Percentiles rank a stretch among this genome's conserved stretches.
These are phyloP conservation scores for Zophobas atratus DNA, from an alignment of 1,140 invertebrate genomes.

Conservation along the genomic window DNA sequence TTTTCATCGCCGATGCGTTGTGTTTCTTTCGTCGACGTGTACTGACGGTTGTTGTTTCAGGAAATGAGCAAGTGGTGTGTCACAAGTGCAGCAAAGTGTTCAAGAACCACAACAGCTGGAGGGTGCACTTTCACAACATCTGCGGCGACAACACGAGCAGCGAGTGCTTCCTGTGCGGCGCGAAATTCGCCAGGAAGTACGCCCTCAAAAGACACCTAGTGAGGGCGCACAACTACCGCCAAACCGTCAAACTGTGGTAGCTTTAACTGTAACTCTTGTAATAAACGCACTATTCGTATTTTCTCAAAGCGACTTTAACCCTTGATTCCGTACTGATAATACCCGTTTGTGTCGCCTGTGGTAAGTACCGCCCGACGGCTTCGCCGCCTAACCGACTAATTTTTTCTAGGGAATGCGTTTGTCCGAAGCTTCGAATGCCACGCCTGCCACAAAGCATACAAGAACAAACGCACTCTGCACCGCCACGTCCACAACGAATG, in stretches of 20 bases:
- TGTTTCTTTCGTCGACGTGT: neutral
- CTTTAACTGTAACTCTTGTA: neutral
- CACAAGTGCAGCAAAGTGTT: conserved; percentile 17
- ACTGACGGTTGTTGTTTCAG: neutral
- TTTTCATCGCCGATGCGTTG: neutral
- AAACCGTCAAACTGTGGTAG: neutral
- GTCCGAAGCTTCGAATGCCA: neutral
- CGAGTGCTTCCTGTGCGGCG: conserved; percentile 3
- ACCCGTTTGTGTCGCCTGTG: no score
- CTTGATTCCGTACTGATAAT: no score
- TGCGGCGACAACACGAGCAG: neutral
- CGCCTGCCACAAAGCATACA: conserved; percentile 15
- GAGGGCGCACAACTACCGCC: neutral
- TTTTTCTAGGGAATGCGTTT: neutral
- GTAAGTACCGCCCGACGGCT: no score
- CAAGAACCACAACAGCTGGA: conserved; percentile 36
- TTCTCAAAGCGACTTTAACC: no score
- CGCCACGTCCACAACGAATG: conserved; percentile 75
- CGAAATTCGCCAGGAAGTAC: conserved; percentile 10
- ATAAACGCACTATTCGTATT: neutral
- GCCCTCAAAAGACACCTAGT: conserved; percentile 6
- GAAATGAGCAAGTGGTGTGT: conserved; percentile 10
- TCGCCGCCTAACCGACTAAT: neutral
- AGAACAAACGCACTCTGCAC: conserved; percentile 68
- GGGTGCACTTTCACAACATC: conserved; percentile 33